Percentiles rank a stretch among this genome's conserved stretches.
Evolutionary conservation across 2,797 vertebrate genomes (phyloP).

Genomic region (Cryptoprocta ferox): DNA sequence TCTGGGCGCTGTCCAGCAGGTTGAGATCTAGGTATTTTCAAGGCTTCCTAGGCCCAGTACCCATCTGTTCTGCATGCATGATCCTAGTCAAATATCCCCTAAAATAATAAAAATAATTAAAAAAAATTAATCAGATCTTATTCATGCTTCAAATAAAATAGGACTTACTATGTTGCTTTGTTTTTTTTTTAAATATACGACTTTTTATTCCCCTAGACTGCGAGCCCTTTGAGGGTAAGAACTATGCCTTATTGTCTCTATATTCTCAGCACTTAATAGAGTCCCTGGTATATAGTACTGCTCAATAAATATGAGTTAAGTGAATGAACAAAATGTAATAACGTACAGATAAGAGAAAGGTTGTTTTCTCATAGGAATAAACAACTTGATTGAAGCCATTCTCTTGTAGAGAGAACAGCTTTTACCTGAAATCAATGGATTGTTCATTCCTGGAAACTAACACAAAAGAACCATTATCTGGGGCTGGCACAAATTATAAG

Average conservation of each 20-base stretch:
- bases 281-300: background rate
- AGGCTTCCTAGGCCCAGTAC: background rate
- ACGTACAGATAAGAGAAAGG: background rate
- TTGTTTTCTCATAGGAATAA: slow-evolving; percentile 55
- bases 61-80: background rate
- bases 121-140: background rate
- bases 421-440: slow-evolving; percentile 72
- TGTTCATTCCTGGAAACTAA: slow-evolving; percentile 60
- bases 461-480: slow-evolving; percentile 56
- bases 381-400: slow-evolving; percentile 55
- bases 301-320: slow-evolving; percentile 61
- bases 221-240: slow-evolving; percentile 33
- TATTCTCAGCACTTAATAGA: slow-evolving; percentile 8
- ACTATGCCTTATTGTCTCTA: background rate
- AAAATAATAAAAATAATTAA: background rate
- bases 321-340: slow-evolving; percentile 37
- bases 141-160: slow-evolving; percentile 31
- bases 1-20: background rate
- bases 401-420: slow-evolving; percentile 46
- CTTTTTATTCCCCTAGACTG: background rate
- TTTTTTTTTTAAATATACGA: background rate
- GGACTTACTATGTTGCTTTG: background rate
- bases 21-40: background rate
- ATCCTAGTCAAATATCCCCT: background rate
- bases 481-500: background rate